phyloP scores from a whole-genome alignment of 2,888 invertebrate genomes.

The Nowickia ferox region DNA sequence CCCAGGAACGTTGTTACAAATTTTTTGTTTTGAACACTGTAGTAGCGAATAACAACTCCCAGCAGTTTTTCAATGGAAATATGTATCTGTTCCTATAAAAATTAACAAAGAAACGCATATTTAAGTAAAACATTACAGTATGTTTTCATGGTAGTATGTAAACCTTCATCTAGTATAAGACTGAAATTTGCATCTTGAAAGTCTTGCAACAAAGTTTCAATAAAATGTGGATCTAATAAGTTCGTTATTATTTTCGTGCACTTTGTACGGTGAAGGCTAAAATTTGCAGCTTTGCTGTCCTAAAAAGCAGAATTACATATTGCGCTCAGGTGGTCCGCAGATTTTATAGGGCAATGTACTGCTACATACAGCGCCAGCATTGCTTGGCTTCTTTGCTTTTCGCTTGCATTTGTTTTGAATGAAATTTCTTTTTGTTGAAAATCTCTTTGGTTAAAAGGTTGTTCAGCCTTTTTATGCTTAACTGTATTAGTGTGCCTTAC shows the following conservation, averaged over 20 bases:
- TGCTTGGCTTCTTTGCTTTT: constrained; percentile 53
- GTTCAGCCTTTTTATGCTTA: constrained; percentile 22
- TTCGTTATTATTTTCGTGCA: constrained; percentile 27
- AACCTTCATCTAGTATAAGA: no score
- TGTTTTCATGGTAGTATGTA: no score
- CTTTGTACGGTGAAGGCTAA: constrained; percentile 48
- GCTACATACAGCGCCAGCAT: constrained; percentile 50
- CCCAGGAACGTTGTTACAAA: constrained; percentile 30
- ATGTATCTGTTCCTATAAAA: not conserved
- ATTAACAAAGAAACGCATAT: no score
- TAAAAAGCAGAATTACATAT: constrained; percentile 45
- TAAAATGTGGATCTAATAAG: no score
- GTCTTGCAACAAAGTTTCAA: no score
- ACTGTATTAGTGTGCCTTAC: not conserved
- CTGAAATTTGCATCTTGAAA: no score
- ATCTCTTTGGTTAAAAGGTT: not conserved
- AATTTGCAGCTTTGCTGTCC: constrained; percentile 44
- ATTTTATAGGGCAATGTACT: constrained; percentile 25
- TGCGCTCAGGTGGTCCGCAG: constrained; percentile 38
- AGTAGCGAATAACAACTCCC: not conserved
- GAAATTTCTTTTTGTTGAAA: not conserved
- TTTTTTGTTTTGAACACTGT: not conserved
- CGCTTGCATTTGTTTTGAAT: constrained; percentile 1
- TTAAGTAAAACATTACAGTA: no score
- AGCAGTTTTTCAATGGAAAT: not conserved